Percentiles rank a stretch among this genome's conserved stretches.
Evolutionary conservation across 2,888 invertebrate genomes (phyloP).

Genomic region (Eudasyphora cyanicolor): DNA sequence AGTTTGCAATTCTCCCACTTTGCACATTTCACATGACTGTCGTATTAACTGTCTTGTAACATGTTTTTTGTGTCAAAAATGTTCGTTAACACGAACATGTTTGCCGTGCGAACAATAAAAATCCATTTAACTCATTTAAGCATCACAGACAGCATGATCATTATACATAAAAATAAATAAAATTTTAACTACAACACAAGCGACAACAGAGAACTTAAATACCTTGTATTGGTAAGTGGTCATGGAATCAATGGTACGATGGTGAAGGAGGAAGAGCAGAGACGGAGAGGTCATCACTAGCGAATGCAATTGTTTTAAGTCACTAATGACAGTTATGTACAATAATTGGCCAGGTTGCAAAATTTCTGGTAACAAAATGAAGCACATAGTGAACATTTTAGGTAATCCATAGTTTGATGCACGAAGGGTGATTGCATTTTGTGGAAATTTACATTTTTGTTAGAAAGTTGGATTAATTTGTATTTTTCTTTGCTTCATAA

Average conservation of each 20-base stretch:
- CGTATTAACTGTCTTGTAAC: not conserved
- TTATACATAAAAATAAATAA: not conserved
- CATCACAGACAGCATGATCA: slow-evolving; percentile 32
- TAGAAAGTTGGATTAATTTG: too few relatives aligned
- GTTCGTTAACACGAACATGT: not conserved
- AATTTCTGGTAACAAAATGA: not conserved
- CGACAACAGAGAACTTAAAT: not conserved
- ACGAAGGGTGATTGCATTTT: too few relatives aligned
- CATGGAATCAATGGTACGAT: not conserved
- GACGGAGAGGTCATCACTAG: not conserved
- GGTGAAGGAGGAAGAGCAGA: not conserved
- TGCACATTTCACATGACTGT: not conserved
- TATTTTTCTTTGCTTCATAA: too few relatives aligned
- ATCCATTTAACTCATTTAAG: slow-evolving; percentile 47
- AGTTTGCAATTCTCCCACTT: not conserved
- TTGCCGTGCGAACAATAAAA: slow-evolving; percentile 43
- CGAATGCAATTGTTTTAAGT: too few relatives aligned
- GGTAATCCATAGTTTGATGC: too few relatives aligned
- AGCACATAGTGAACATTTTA: too few relatives aligned
- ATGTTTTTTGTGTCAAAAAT: slow-evolving; percentile 34
- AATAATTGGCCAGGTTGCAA: not conserved
- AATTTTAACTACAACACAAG: not conserved
- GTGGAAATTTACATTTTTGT: too few relatives aligned
- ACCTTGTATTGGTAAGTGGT: not conserved
- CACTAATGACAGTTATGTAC: slow-evolving; percentile 16